A percentile compares a stretch with the other conserved stretches of the same genome.
Conservation (phyloP, 2,797 vertebrate species). For the Onychomys leucogaster region DNA sequence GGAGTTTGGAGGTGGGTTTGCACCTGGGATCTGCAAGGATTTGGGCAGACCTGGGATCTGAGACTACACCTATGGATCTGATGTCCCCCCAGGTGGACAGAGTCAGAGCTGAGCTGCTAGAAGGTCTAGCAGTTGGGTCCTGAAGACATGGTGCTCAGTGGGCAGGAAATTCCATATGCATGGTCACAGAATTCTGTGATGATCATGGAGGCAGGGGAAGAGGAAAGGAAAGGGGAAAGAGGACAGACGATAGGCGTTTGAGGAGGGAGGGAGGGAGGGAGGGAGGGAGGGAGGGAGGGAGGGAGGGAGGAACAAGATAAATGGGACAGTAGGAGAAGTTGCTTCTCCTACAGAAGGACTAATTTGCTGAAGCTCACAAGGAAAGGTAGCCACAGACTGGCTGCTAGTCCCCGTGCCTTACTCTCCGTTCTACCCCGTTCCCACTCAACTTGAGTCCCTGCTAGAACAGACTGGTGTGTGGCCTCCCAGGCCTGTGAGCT, state of each 20-base stretch:
- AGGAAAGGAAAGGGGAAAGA: neutral
- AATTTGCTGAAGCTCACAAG: neutral
- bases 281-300: too few species aligned
- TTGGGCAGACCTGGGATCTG: neutral
- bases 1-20: neutral
- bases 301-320: neutral
- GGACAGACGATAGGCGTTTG: too few species aligned
- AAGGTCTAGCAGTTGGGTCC: neutral
- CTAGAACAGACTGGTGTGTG: neutral
- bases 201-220: neutral
- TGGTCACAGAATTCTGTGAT: neutral
- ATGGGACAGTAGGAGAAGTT: neutral
- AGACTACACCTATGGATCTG: too few species aligned
- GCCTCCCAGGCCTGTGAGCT: neutral
- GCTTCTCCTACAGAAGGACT: neutral
- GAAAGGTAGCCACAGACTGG: neutral
- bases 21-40: neutral
- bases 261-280: neutral
- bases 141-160: neutral
- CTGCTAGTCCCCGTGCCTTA: neutral
- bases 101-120: neutral
- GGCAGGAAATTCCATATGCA: neutral
- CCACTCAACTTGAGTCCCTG: fast-evolving
- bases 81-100: neutral
- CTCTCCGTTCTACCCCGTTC: fast-evolving